Evolutionary conservation across 2,888 invertebrate genomes (phyloP), one percentile per base, ranked within the genome.

Genomic region (Acleris emargana): DNA sequence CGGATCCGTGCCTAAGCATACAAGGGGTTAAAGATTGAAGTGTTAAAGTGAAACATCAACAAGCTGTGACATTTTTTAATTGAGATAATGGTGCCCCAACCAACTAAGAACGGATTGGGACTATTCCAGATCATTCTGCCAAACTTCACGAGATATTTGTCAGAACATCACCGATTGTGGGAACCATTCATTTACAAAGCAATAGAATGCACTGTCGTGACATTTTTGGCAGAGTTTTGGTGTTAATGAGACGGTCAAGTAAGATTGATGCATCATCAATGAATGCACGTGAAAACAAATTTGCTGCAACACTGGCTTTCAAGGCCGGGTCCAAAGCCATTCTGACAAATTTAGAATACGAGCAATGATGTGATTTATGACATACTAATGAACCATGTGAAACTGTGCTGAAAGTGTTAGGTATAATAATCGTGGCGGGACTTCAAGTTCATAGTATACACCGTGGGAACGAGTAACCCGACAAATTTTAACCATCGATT

Each of bases 211-310:
- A 25, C 42, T 62, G 55, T 62, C 18, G 7, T 16, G 47, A 38
- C 43, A 50, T 22, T 49, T 49, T 55, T 49, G 62, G 49, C 62
- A 62, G n/a, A 5, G 38, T 5, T 47, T 16, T 32, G 62, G 20
- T 47, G 49, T n/a, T 62, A 55, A 62, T 50, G 42, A 42, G 62
- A 62, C 62, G 49, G 22, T 17, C 18, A 20, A 25, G 47, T 17
- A 22, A 49, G 62, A 62, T 50, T 61, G 13, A 22, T 50, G 42
- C 58, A 32, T 49, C 17, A 17, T 13, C 22, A 38, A 49, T 49
- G 49, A 55, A 49, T 55, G 62, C 55, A 55, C 42, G 25, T 54
- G 22, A 13, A 20, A 1, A 52, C 22, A 9, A 49, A 49, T 18
- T 28, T n/a, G 43, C 28, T 16, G 17, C 25, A 43, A 20, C 38